Evolutionary conservation across 2,797 vertebrate genomes (phyloP), one percentile per base, ranked within the genome.

Genomic region (Enteromius trimaculatus): DNA sequence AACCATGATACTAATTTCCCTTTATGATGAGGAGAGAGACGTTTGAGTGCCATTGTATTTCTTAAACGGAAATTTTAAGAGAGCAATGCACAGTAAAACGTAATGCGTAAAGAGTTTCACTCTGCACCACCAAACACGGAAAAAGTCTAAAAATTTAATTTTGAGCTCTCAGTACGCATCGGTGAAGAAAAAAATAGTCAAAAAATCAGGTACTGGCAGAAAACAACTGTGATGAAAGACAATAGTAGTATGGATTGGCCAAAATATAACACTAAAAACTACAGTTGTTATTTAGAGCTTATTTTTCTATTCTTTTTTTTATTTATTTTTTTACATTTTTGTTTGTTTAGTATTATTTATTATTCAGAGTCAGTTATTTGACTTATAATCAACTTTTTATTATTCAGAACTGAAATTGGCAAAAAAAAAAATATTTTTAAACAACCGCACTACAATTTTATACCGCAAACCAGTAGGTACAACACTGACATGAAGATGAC

Each of bases 1-100:
- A 88, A 88, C n/a, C 77, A 19, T 62, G 26, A 83, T 89, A 83
- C 87, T 89, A 87, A 91, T 93, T 86, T 84, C 86, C 87, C 87
- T 88, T 88, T 85, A 88, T 82, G 84, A 87, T 87, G 65, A 77
- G 71, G 64, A 84, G 74, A 84, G 74, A 82, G 80, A 75, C 39
- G 37, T 55, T 76, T 79, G 16, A 23, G 37, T 72, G 74, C 71
- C 60, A 42, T 55, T 80, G 81, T 69, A 51, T 85, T 81, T 78
- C 68, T 58, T 16, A 16, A 72, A 70, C 2, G 0, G 51, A 79
- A 81, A 49, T 34, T 84, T 84, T 68, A 85, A 78, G 66, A 64
- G 72, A 14, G 74, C 11, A 8, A 39, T 9, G 58, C 47, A 37
- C 8, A 13, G 64, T 66, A n/a, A 84, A 77, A 85, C 1, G n/a